Evolutionary conservation across 1,140 invertebrate genomes (phyloP).

Genomic region (Halotydeus destructor): DNA sequence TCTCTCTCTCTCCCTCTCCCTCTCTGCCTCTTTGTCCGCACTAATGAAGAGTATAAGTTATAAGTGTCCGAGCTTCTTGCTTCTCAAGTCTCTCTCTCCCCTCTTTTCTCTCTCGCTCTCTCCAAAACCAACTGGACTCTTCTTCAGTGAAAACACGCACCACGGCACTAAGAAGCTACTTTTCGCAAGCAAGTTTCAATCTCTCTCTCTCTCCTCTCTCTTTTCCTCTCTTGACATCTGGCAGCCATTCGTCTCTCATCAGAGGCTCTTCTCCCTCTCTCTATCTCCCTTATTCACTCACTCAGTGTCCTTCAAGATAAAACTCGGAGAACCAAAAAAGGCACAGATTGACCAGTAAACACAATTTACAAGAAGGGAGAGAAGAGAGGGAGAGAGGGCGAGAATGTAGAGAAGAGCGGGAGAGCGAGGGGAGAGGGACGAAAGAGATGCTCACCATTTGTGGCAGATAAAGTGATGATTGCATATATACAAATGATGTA

Average conservation of each 20-base stretch:
- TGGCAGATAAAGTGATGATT: too few species aligned
- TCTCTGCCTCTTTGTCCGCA: not conserved
- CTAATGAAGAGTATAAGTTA: constrained; percentile 7
- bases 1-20: constrained; percentile 6
- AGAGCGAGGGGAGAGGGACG: not conserved
- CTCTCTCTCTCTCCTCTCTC: too few species aligned
- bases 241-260: not conserved
- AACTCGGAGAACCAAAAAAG: not conserved
- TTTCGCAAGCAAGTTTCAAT: too few species aligned
- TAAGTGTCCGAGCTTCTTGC: constrained; percentile 12
- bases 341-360: not conserved
- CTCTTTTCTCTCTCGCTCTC: too few species aligned
- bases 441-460: not conserved
- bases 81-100: too few species aligned
- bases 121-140: too few species aligned
- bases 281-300: not conserved
- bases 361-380: too few species aligned
- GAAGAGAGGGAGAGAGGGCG: not conserved
- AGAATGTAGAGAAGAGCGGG: not conserved
- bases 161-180: too few species aligned
- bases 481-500: too few species aligned
- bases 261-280: not conserved
- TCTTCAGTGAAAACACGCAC: too few species aligned
- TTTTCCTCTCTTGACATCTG: too few species aligned
- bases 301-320: not conserved